phyloP scores from a whole-genome alignment of 2,113 vertebrate species.

The Camelus bactrianus region DNA sequence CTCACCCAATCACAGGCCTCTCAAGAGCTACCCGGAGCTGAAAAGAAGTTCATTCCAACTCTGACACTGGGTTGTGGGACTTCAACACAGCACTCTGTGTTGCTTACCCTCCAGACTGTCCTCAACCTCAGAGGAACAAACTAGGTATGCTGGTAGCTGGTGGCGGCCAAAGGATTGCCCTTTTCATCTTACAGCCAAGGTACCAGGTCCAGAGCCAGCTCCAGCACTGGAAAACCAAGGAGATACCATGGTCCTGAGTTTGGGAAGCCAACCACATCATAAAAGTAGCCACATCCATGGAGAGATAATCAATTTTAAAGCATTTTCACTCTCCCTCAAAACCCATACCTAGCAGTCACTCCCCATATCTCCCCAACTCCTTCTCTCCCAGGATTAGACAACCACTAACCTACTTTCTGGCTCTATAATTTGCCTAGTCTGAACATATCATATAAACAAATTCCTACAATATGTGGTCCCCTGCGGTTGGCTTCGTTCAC shows the following conservation, averaged over 20 bases:
- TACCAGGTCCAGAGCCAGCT: neutral
- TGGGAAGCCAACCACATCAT: neutral
- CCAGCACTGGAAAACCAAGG: neutral
- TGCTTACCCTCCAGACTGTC: neutral
- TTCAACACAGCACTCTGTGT: neutral
- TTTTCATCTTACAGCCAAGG: neutral
- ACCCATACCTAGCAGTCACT: neutral
- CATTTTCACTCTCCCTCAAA: neutral
- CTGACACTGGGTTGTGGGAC: neutral
- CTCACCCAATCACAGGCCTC: neutral
- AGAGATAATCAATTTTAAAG: slow-evolving; percentile 24
- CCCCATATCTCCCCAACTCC: neutral
- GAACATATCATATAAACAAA: slow-evolving; percentile 19
- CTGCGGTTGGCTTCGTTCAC: neutral
- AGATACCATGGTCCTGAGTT: neutral
- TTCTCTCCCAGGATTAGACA: neutral
- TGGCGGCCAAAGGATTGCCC: neutral
- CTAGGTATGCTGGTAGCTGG: neutral
- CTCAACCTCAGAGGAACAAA: neutral
- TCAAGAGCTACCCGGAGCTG: neutral
- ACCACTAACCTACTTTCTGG: slow-evolving; percentile 8
- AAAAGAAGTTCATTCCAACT: neutral
- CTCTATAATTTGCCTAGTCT: neutral
- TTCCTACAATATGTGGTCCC: neutral
- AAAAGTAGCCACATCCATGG: neutral